Evolutionary conservation across 2,797 vertebrate genomes (phyloP).

Genomic region (Prionace glauca): DNA sequence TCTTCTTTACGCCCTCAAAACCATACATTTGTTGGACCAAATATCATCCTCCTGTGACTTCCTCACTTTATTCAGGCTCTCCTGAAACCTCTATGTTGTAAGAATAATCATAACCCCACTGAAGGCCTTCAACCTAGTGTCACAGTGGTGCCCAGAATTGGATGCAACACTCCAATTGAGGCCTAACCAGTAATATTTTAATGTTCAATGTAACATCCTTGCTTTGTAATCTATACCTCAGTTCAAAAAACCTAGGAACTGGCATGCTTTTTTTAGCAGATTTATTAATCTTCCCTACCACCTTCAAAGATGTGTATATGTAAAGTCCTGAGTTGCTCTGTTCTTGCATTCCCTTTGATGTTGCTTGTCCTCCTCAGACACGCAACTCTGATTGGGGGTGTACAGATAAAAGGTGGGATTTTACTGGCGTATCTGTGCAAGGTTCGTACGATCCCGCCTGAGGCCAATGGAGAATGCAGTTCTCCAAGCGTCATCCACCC

Average conservation of each 20-base stretch:
- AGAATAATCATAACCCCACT: neutral
- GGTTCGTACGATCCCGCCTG: too few relatives aligned
- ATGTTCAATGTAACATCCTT: neutral
- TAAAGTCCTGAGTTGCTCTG: neutral
- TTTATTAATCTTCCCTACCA: neutral
- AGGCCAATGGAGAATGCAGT: too few relatives aligned
- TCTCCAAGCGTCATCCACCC: too few relatives aligned
- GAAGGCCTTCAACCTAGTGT: neutral
- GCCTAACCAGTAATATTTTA: neutral
- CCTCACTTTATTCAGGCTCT: neutral
- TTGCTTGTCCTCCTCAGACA: neutral
- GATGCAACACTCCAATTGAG: neutral
- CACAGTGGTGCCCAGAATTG: neutral
- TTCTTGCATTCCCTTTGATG: neutral
- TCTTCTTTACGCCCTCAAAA: neutral
- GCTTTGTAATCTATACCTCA: neutral
- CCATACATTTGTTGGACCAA: too few relatives aligned
- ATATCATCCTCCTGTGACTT: neutral
- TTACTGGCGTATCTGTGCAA: too few relatives aligned
- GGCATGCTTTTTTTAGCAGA: neutral
- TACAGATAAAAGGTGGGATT: neutral
- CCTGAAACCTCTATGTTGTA: neutral
- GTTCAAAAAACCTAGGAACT: neutral
- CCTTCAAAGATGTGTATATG: neutral
- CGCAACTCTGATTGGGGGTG: neutral